These are phyloP conservation scores for Enteromius mattozi DNA, from an alignment of 2,797 vertebrate genomes.

Conservation along the genomic window DNA sequence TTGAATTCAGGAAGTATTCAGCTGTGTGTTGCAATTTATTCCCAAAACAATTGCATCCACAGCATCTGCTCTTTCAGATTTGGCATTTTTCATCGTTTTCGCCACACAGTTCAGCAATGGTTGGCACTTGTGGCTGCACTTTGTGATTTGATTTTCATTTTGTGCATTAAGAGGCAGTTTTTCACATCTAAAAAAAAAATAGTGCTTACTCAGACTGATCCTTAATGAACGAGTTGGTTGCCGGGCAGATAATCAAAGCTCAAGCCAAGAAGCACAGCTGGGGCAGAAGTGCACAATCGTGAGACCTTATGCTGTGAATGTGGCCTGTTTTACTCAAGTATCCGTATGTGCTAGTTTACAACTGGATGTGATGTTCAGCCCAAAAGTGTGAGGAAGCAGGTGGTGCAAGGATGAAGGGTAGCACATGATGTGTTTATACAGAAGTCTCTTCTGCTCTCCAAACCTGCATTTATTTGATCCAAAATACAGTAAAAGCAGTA, in stretches of 20 bases:
- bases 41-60: background rate
- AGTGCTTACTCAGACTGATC: background rate
- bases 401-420: background rate
- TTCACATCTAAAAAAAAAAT: background rate
- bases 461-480: too few relatives aligned
- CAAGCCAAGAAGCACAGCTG: background rate
- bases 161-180: background rate
- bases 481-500: too few relatives aligned
- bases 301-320: background rate
- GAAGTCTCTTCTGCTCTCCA: too few relatives aligned
- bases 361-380: background rate
- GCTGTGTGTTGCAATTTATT: background rate
- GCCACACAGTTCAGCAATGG: background rate
- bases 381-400: background rate
- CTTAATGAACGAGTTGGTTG: slow-evolving; percentile 13
- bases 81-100: background rate
- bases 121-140: background rate
- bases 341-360: background rate
- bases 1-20: background rate
- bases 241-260: background rate
- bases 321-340: background rate
- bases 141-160: background rate
- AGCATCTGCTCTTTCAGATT: background rate
- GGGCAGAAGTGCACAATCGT: background rate
- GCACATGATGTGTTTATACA: background rate